Evolutionary conservation across 92 coral and sea anemone genomes (phyloP).

Genomic region (Bergia puertoricense): DNA sequence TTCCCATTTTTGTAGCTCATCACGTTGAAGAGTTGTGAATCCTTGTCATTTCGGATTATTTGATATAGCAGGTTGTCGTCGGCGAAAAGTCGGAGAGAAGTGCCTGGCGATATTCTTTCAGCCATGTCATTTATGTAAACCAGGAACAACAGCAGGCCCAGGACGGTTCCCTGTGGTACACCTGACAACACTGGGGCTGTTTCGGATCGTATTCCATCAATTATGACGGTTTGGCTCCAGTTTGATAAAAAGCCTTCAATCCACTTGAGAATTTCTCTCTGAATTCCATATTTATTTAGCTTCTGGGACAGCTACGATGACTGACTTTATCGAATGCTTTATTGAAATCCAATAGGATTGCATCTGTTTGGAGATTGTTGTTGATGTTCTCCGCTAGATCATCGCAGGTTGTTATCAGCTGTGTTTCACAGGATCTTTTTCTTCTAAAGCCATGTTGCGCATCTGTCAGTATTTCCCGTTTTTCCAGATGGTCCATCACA

Average conservation of each 20-base stretch:
- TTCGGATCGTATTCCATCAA: background rate
- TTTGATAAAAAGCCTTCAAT: background rate
- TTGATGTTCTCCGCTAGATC: background rate
- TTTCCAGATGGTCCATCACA: conserved; percentile 25
- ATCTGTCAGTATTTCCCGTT: conserved; percentile 17
- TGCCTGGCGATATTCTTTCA: conserved; percentile 15
- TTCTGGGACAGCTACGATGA: background rate
- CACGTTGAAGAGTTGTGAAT: too few relatives aligned
- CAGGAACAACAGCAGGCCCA: background rate
- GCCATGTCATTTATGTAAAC: background rate
- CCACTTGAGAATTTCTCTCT: background rate
- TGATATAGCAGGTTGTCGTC: conserved; percentile 15
- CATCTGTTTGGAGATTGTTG: background rate
- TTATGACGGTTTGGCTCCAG: background rate
- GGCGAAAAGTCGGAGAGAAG: background rate
- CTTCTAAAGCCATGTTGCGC: background rate
- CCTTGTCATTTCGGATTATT: conserved; percentile 2
- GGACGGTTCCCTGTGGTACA: background rate
- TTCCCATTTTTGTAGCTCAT: background rate
- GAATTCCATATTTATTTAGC: background rate
- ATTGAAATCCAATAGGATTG: background rate
- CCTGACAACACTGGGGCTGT: background rate
- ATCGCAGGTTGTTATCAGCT: background rate
- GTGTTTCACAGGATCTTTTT: conserved; percentile 10
- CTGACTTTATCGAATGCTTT: background rate